Evolutionary conservation across 2,797 vertebrate genomes (phyloP), one percentile per base, ranked within the genome.

Genomic region (Sarcophilus harrisii): DNA sequence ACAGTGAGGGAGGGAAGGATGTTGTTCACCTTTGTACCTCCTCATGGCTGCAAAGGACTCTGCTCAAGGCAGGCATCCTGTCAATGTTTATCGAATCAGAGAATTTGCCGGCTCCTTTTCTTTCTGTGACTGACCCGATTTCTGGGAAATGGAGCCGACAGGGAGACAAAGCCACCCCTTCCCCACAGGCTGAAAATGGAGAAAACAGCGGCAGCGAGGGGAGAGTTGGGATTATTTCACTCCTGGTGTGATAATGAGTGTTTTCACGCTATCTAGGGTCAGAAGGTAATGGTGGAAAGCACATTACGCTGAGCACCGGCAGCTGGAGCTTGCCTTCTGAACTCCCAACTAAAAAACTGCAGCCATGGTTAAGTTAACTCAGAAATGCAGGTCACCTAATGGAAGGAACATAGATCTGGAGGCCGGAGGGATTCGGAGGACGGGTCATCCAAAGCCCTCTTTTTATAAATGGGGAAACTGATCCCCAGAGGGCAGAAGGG

Each of bases 51-150:
- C 0, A 0, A 3, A 12, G 28, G 6, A 1, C 28, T 24, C 18
- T 12, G 54, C 90, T 66, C 52, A 30, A 21, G 24, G 57, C 2
- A 16, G 55, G 4, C 30, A 1, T 58, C 13, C 91, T 1, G 6
- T 21, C 3, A 87, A 30, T 45, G 3, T 14, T 16, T 45, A 45
- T 0, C 0, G 12, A 30, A 3, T 0, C 0, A 18, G 45, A 0
- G 90, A 30, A 10, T 3, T 45, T 87, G 6, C 38, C 10, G 24
- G n/a, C 18, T 27, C 45, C 73, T 81, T 81, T 45, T 27, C 38
- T 87, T 27, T 11, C 24, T 45, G 18, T 45, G 21, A 45, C 0
- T 24, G 18, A 81, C n/a, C 21, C 0, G 8, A 27, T 38, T 81
- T 81, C 45, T 29, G 12, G 38, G 66, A 9, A 81, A 81, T 8